Evolutionary conservation across 2,113 vertebrate genomes (phyloP).

Genomic region (Nothocercus nigrocapillus): DNA sequence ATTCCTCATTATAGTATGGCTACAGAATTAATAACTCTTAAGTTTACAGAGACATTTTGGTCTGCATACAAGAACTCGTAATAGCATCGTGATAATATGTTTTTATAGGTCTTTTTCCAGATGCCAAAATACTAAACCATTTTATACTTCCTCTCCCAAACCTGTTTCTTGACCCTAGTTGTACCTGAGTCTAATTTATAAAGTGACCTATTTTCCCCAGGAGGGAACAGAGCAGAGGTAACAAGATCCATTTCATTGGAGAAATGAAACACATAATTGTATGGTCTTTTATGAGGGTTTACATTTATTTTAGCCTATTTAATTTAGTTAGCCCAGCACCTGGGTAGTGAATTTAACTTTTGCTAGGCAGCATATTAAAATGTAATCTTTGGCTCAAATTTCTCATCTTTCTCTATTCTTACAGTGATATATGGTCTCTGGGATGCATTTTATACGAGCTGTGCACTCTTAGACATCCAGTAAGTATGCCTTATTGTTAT

Average conservation of each 20-base stretch:
- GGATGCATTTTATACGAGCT: conserved; percentile 95
- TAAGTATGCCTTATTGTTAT: conserved; percentile 71
- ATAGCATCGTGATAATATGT: not conserved
- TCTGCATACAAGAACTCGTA: not conserved
- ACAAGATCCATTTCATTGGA: not conserved
- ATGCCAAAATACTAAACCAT: not conserved
- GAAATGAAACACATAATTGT: not conserved
- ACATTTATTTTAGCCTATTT: not conserved
- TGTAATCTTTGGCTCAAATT: not conserved
- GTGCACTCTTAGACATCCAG: conserved; percentile 90
- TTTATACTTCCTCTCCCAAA: not conserved
- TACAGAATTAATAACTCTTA: not conserved
- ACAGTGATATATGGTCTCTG: conserved; percentile 95
- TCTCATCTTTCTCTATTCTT: conserved; percentile 34
- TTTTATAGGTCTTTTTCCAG: not conserved
- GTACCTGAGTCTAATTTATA: not conserved
- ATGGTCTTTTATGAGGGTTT: not conserved
- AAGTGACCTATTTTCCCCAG: not conserved
- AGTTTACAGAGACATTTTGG: not conserved
- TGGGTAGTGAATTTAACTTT: not conserved
- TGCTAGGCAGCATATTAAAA: not conserved
- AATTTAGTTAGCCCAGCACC: not conserved
- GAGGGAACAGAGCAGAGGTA: not conserved
- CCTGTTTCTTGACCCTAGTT: not conserved
- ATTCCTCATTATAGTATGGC: not conserved